phyloP scores from a whole-genome alignment of 2,113 vertebrate species.

The Vulpes lagopus region DNA sequence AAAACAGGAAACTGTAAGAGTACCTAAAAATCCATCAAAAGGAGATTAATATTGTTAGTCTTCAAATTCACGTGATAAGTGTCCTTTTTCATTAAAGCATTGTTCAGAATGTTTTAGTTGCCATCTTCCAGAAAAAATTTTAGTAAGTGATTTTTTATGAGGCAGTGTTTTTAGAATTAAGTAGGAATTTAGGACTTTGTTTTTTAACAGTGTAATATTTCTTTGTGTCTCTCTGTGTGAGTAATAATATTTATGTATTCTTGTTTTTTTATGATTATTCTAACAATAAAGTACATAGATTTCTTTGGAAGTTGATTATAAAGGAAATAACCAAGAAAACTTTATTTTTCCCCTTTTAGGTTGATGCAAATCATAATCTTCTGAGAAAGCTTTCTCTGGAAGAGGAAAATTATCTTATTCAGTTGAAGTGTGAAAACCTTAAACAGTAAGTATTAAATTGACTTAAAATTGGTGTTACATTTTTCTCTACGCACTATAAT shows the following conservation, averaged over 20 bases:
- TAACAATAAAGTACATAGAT: conserved; percentile 24
- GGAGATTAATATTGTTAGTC: background rate
- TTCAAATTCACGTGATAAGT: conserved; percentile 21
- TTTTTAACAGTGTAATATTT: conserved; percentile 26
- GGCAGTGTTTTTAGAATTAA: background rate
- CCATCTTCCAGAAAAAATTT: background rate
- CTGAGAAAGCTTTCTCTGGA: conserved; percentile 86
- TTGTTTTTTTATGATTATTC: conserved; percentile 25
- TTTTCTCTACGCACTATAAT: conserved; percentile 27
- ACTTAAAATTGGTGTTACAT: conserved; percentile 34
- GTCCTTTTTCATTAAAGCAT: background rate
- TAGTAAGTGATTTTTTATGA: conserved; percentile 34
- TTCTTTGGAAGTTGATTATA: conserved; percentile 43
- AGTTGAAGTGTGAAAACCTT: conserved; percentile 88
- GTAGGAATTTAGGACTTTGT: background rate
- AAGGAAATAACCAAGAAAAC: conserved; percentile 48
- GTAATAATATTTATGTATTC: conserved; percentile 27
- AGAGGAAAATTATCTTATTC: conserved; percentile 88
- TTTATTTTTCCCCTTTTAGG: conserved; percentile 76
- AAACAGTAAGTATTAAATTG: conserved; percentile 87
- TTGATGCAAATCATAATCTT: conserved; percentile 81
- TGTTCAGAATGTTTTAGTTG: conserved; percentile 36
- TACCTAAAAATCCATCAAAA: conserved; percentile 22
- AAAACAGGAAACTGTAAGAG: conserved; percentile 31
- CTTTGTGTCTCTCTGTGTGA: conserved; percentile 36